Conservation (phyloP, 2,888 invertebrate genomes). For the Subacronicta megacephala region DNA sequence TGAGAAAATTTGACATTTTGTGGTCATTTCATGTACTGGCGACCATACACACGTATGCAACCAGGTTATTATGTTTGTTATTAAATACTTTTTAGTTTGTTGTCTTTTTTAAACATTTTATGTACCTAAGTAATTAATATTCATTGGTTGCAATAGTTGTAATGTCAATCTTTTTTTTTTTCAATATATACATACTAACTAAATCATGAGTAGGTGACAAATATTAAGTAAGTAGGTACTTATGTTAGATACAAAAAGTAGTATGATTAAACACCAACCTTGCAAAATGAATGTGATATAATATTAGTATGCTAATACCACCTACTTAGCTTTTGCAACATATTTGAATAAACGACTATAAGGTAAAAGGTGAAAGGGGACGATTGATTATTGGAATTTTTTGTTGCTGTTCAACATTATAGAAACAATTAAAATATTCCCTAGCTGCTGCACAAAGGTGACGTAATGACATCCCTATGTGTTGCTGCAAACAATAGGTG, state of each 20-base stretch:
- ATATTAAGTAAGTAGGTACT: not conserved
- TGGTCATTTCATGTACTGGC: no score
- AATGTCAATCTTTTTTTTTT: not conserved
- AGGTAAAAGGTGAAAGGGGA: no score
- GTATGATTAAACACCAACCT: not conserved
- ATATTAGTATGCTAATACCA: not conserved
- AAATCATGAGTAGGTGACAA: not conserved
- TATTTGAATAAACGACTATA: no score
- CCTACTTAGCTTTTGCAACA: no score
- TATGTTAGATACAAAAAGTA: not conserved
- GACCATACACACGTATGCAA: no score
- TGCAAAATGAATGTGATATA: not conserved
- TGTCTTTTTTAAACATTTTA: no score
- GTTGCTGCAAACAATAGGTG: conserved; percentile 61
- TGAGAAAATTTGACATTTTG: no score
- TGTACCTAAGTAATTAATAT: no score
- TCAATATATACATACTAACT: not conserved
- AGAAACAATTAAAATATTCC: conserved; percentile 4
- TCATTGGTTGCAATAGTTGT: not conserved
- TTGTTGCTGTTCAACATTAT: no score
- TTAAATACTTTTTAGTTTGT: no score
- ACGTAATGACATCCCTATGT: conserved; percentile 49
- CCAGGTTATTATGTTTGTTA: no score
- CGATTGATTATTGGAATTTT: no score
- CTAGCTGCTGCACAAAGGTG: conserved; percentile 23